Base-by-base conservation (phyloP, 1,140 invertebrate genomes). In the Antheraea mylitta region DNA sequence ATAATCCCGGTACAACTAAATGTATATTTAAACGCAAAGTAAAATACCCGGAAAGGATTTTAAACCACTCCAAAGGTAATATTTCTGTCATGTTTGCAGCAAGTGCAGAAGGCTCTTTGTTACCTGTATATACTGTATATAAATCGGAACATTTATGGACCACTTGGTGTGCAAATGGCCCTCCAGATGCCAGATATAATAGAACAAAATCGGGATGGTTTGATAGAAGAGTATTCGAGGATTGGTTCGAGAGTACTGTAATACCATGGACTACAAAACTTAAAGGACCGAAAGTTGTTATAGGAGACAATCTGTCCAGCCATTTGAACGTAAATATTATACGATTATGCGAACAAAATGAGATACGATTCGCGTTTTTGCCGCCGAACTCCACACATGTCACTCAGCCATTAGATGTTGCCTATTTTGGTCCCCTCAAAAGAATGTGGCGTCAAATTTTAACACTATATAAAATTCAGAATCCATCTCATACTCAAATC, bases 21-120 rank as follows among this genome's bases (percentile, higher is more conserved):
- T 70, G 79, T 18, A 75, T 89, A 16, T 68, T 74, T 37, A 82
- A 73, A 59, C 75, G 83, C 62, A 76, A 72, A n/a, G 70, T 65
- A 58, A 86, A 87, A 71, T 80, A 87, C 70, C 78, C 81, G 18
- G 82, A 86, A 76, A 72, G 73, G 38, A 70, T 87, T 48, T 69
- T 80, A 58, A 81, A 88, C 70, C 74, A 70, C 19, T 75, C 78
- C 7, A 89, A 88, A 66, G 63, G 80, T 11, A 67, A 69, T 30
- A 85, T 76, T 45, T 89, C 86, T 10, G 64, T 91, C 18, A 87
- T 89, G 85, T 84, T 89, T 72, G 75, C 78, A 64, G 77, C 75
- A 67, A 72, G 78, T 65, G 85, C 80, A 64, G 61, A 70, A 58
- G 85, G 83, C 10, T 6, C 45, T 63, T 18, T 77, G 37, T 70